Base-by-base conservation (phyloP, 2,888 invertebrate species). In the Operophtera brumata region DNA sequence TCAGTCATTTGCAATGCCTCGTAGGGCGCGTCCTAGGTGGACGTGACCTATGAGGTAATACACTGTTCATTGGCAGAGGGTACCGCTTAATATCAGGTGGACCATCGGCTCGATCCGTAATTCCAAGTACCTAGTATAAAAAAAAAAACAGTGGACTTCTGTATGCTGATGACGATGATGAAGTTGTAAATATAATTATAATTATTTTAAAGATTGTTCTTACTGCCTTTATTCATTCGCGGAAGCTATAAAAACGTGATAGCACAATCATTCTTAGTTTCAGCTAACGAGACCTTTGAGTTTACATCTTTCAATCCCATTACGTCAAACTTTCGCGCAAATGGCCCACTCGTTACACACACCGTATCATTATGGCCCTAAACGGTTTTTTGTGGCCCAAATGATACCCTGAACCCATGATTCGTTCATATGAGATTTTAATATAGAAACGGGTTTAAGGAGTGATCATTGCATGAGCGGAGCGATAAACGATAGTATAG, bases 331-430 rank as follows among this genome's bases (percentile, higher is more conserved):
- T 67, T 63, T 61, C 44, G 41, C 39, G 54, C 58, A 65, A 59
- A 62, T 61, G 57, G 59, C 48, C 52, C 56, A 48, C 65, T 69
- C 63, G 57, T 65, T 66, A 62, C 58, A 40, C 56, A 55, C 41
- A 51, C 54, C 62, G 57, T 62, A 66, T 68, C 75, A 81, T 81
- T 69, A 73, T 54, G 59, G 56, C 51, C 65, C 73, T 78, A 78
- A 82, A 78, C 69, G 77, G 71, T 71, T 75, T 82, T 76, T 78
- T 69, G 62, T 64, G n/a, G 60, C 61, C 65, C 69, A 77, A 83
- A 83, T 79, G 77, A 82, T 78, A 73, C 71, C 64, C 70, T 67
- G 64, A 65, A 61, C 63, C 67, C 49, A 28, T 47, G 39, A 52
- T 57, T 48, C 39, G 44, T 64, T 54, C 43, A 36, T 58, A 77